phyloP scores from a whole-genome alignment of 2,113 vertebrate species.

The Rhombomys opimus region DNA sequence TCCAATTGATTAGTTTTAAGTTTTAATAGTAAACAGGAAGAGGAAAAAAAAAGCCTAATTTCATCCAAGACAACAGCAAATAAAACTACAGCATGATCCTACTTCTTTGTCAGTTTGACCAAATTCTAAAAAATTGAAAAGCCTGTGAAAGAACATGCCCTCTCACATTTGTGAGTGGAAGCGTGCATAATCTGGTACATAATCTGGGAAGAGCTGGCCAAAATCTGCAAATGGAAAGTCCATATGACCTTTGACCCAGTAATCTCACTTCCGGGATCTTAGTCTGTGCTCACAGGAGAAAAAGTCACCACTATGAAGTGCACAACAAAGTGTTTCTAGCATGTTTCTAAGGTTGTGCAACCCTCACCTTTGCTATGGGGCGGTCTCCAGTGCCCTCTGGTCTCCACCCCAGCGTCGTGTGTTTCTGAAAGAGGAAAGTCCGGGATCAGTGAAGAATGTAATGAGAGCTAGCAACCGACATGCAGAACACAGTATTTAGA shows the following conservation, averaged over 20 bases:
- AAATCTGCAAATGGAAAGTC: conserved; percentile 34
- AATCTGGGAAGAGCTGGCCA: neutral
- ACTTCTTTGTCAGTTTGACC: neutral
- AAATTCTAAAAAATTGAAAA: conserved; percentile 7
- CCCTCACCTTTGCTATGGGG: neutral
- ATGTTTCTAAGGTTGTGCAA: neutral
- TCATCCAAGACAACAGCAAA: conserved; percentile 10
- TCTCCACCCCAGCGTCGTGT: neutral
- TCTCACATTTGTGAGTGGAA: neutral
- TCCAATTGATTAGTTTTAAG: conserved; percentile 24
- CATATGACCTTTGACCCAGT: neutral
- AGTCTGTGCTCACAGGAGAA: neutral
- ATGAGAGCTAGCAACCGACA: neutral
- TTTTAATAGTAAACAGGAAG: conserved; percentile 32
- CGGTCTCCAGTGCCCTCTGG: neutral
- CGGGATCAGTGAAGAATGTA: neutral
- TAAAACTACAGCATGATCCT: neutral
- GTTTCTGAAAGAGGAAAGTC: neutral
- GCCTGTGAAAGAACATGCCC: neutral
- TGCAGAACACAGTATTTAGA: neutral
- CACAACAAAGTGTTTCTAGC: neutral
- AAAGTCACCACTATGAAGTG: neutral
- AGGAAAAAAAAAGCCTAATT: neutral
- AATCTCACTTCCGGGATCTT: neutral
- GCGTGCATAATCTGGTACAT: neutral